phyloP scores from a whole-genome alignment of 2,888 invertebrate species.

The Drosophila meridionalis region DNA sequence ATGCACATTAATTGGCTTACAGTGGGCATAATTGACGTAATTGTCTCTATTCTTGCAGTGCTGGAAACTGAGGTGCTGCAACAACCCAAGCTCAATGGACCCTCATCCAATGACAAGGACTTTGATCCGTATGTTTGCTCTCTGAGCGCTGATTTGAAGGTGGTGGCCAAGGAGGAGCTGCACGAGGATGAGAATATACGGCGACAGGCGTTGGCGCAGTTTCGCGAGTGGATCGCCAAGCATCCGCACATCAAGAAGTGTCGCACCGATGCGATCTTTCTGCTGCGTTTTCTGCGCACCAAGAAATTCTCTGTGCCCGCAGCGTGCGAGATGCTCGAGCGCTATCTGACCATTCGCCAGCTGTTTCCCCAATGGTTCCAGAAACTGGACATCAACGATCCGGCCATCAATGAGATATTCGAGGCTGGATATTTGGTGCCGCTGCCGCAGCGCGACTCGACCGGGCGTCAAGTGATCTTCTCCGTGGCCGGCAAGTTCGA shows the following conservation, averaged over 20 bases:
- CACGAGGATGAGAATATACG: slow-evolving; percentile 92
- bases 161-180: slow-evolving; percentile 90
- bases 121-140: slow-evolving; percentile 84
- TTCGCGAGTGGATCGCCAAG: slow-evolving; percentile 93
- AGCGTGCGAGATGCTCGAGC: slow-evolving; percentile 94
- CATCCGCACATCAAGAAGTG: slow-evolving; percentile 93
- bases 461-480: slow-evolving; percentile 91
- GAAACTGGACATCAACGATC: slow-evolving; percentile 91
- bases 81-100: slow-evolving; percentile 78
- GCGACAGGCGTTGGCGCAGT: slow-evolving; percentile 90
- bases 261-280: slow-evolving; percentile 92
- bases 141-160: slow-evolving; percentile 85
- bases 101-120: slow-evolving; percentile 73
- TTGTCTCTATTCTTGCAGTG: slow-evolving; percentile 73
- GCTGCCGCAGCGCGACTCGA: slow-evolving; percentile 89
- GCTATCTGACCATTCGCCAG: slow-evolving; percentile 93
- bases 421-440: slow-evolving; percentile 92
- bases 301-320: slow-evolving; percentile 95
- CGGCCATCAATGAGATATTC: slow-evolving; percentile 91
- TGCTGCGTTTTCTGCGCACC: slow-evolving; percentile 93
- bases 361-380: slow-evolving; percentile 95
- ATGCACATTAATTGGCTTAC: slow-evolving; percentile 10
- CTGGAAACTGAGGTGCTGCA: slow-evolving; percentile 84
- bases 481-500: slow-evolving; percentile 93
- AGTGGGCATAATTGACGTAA: not conserved